Conservation (phyloP, 2,797 vertebrate species). For the Oreortyx pictus region DNA sequence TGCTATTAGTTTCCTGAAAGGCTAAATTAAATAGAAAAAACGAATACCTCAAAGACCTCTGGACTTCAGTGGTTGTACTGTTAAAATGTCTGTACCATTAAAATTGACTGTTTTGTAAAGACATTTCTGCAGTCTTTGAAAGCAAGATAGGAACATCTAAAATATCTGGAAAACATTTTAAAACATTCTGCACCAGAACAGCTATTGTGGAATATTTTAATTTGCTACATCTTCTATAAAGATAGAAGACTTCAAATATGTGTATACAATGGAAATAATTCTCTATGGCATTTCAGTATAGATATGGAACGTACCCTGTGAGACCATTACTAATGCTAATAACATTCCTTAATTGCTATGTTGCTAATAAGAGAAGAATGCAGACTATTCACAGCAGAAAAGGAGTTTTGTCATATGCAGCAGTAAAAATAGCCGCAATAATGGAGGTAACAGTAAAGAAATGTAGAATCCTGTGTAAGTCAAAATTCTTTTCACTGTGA, state of each 20-base stretch:
- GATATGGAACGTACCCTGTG: background rate
- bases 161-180: background rate
- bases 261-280: background rate
- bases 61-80: background rate
- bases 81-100: background rate
- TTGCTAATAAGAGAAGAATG: background rate
- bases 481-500: background rate
- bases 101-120: background rate
- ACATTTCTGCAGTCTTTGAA: background rate
- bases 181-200: background rate
- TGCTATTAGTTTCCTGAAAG: background rate
- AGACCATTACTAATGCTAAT: background rate
- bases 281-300: background rate
- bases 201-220: background rate
- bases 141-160: background rate
- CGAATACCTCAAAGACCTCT: background rate
- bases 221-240: background rate
- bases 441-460: background rate
- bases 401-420: background rate
- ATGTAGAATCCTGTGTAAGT: background rate
- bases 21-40: background rate
- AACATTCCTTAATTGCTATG: background rate
- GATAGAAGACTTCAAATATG: background rate
- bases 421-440: background rate
- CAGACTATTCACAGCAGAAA: background rate